Base-by-base conservation (phyloP, 2,797 vertebrate genomes). In the Pseudochromis fuscus region DNA sequence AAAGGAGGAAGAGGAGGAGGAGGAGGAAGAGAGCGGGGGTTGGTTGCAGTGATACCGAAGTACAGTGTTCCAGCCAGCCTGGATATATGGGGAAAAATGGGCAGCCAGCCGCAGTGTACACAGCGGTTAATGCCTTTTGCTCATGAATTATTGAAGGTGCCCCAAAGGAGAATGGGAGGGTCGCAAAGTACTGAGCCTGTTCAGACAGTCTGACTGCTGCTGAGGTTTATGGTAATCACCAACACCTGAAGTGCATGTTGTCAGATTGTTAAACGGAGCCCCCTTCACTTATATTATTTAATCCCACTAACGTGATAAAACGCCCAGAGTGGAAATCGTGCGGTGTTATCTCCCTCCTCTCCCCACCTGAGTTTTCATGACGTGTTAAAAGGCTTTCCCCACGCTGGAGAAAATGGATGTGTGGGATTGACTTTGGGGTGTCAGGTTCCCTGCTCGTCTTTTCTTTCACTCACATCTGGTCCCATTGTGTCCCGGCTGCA, bases 111-210 rank as follows among this genome's bases (percentile, higher is more conserved):
- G 58, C 79, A 82, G 77, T 33, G 67, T 71, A 57, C 70, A 68
- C 75, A 79, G 80, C 58, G 5, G 71, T 84, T 86, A 81, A 90
- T 89, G 86, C 73, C 55, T 90, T 79, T 78, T 72, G 53, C 71
- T 88, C 67, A 79, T 91, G 89, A 91, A 93, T 92, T 89, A 91
- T 89, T 92, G 69, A 92, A 87, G 55, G 72, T 81, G 71, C 72
- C 88, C 80, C 80, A 71, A 62, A 87, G 84, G 74, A 78, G 53
- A 80, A 64, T 18, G 53, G 73, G 78, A 67, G 77, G 82, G 75
- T 65, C 77, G 76, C 38, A 57, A 52, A 82, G 58, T 75, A 65
- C 66, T 24, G 51, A 74, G 67, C 28, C 56, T 58, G 57, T 44
- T 83, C 60, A 82, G 51, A 62, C 71, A 55, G 63, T 44, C 71